Conservation (phyloP, 2,113 vertebrate genomes). For the Xenus cinereus region DNA sequence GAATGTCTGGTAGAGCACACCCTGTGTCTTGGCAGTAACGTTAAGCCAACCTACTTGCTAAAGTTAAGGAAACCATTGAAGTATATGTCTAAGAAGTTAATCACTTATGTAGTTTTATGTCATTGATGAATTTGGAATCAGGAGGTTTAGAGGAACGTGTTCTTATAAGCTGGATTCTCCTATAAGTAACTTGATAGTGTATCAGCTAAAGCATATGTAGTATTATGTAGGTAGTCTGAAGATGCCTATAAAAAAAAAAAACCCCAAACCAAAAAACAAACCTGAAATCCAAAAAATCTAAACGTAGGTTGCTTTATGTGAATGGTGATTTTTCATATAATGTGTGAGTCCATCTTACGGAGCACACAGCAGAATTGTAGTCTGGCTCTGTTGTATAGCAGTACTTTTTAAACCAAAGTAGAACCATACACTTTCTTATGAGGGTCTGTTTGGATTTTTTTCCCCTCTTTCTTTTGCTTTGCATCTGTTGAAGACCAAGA, state of each 20-base stretch:
- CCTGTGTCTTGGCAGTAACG: background rate
- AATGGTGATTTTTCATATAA: background rate
- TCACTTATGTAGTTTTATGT: background rate
- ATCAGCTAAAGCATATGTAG: background rate
- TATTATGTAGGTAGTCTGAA: background rate
- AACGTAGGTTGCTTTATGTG: background rate
- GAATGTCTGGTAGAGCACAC: slow-evolving; percentile 33
- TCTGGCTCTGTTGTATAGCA: background rate
- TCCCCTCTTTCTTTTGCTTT: background rate
- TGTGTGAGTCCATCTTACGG: accelerated
- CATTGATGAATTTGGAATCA: background rate
- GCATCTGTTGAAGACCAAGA: background rate
- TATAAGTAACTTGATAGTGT: background rate
- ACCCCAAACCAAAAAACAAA: background rate
- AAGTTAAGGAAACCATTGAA: background rate
- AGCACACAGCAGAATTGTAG: background rate
- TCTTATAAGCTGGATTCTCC: background rate
- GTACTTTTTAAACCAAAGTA: background rate
- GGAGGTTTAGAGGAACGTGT: background rate
- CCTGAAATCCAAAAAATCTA: background rate
- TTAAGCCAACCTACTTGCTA: background rate
- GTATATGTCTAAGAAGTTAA: background rate
- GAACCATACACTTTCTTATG: background rate
- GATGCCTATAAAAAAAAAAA: background rate
- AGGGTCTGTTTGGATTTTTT: background rate